Base-by-base conservation (phyloP, 2,888 invertebrate genomes). In the Brenthis hecate region DNA sequence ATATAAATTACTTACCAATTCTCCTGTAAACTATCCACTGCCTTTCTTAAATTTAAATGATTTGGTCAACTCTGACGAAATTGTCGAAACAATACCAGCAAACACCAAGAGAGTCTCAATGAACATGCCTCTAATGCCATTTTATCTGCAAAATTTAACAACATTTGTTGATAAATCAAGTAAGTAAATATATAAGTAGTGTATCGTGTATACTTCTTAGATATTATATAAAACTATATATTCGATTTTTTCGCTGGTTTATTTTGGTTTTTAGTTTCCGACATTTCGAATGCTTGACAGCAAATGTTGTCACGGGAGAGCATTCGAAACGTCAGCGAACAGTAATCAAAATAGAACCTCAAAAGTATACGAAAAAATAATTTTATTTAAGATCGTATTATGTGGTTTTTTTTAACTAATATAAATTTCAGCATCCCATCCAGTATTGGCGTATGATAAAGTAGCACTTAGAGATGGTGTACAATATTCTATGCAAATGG, bases 381-480 rank as follows among this genome's bases (percentile, higher is more conserved):
- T 19, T 19, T 19, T 19, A 19, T 1, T 19, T 19, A 19, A 19
- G 19, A 19, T 19, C 1, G 1, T 19, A 19, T 19, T 19, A 19
- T 1, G 19, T 19, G 19, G 0, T 19, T 19, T 19, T 19, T 19
- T 19, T 19, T 19, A 19, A 19, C 19, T 19, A 19, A 19, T 19
- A 19, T 19, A 19, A 19, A 19, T 19, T 19, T 19, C 70, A 92
- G 92, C 80, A 53, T 77, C 80, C 3, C 81, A 81, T 13, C 83
- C 82, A 67, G 70, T 85, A 8, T 72, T 88, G 54, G 85, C 88
- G 1, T 90, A 88, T 70, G 85, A 93, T 75, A 84, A 85, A 0
- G 88, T 93, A 2, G 88, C 94, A 3, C 84, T 95, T 58, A 93
- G 93, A 53, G 89, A 93, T 57, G 93, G 93, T 71, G 83, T 82